These are phyloP conservation scores for Heteronetta atricapilla DNA, from an alignment of 2,113 vertebrate genomes.

Conservation along the genomic window DNA sequence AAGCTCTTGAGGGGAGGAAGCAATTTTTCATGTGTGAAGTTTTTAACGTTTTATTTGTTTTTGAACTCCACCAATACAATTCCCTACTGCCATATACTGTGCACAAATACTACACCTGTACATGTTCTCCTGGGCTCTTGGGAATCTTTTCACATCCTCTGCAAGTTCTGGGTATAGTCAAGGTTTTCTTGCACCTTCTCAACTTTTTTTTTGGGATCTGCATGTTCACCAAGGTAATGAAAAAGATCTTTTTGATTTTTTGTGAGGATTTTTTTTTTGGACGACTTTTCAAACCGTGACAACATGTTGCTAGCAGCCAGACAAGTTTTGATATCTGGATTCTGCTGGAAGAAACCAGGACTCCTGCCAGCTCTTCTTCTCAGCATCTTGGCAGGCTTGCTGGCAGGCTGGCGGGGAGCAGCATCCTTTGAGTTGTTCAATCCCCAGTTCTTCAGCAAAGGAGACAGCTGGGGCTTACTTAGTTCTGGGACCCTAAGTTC, in stretches of 20 bases:
- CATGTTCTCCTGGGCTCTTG: background rate
- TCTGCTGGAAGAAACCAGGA: conserved; percentile 12
- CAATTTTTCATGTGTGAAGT: background rate
- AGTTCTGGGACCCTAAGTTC: background rate
- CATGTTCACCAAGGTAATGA: background rate
- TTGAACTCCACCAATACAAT: background rate
- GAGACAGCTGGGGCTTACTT: conserved; percentile 23
- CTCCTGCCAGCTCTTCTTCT: conserved; percentile 38
- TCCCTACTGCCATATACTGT: background rate
- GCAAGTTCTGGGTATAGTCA: background rate
- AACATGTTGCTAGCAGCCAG: conserved; percentile 16
- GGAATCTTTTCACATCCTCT: background rate
- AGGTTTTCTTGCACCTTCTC: background rate
- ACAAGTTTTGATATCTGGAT: conserved; percentile 28
- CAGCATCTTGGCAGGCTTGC: conserved; percentile 10
- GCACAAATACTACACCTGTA: background rate
- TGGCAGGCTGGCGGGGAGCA: conserved; percentile 15
- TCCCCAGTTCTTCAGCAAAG: background rate
- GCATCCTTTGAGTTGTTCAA: background rate
- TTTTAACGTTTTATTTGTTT: background rate
- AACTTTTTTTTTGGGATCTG: background rate
- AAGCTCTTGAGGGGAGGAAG: background rate
- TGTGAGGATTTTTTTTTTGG: background rate
- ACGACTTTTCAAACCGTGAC: background rate
- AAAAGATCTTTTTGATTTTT: background rate